A percentile compares a stretch with the other conserved stretches of the same genome.
Evolutionary conservation across 2,797 vertebrate species (phyloP).

Genomic region (Prionace glauca): DNA sequence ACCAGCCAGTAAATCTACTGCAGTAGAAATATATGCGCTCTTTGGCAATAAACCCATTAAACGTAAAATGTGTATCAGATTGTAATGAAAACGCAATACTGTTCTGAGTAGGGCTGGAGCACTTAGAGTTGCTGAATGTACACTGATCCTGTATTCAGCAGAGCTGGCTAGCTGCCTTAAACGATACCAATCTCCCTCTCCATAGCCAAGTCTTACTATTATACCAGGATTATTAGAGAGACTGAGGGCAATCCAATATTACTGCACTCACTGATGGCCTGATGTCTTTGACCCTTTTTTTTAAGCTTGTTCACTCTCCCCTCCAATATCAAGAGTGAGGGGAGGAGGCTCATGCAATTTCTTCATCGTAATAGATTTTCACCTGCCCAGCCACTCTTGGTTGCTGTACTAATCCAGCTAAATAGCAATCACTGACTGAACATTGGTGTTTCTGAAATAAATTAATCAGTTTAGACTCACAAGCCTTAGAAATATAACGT

Average conservation of each 20-base stretch:
- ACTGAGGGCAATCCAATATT: neutral
- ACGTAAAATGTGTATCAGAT: conserved; percentile 20
- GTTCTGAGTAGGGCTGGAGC: neutral
- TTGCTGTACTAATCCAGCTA: neutral
- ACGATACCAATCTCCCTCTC: too few species aligned
- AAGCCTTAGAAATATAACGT: neutral
- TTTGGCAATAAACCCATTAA: conserved; percentile 18
- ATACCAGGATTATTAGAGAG: neutral
- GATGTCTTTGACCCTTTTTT: neutral
- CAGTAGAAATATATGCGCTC: neutral
- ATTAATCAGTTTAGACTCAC: neutral
- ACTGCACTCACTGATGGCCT: neutral
- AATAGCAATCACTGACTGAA: neutral
- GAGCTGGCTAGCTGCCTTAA: neutral
- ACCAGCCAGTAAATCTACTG: neutral
- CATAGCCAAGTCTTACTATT: neutral
- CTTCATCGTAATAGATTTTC: neutral
- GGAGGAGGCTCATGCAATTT: neutral
- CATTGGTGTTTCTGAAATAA: neutral
- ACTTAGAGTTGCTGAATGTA: neutral
- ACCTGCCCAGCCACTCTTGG: neutral
- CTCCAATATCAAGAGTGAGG: neutral
- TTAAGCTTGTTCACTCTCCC: neutral
- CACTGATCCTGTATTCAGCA: neutral
- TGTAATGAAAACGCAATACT: conserved; percentile 1